Evolutionary conservation across 2,113 vertebrate species (phyloP).

Genomic region (Callaeas wilsoni): DNA sequence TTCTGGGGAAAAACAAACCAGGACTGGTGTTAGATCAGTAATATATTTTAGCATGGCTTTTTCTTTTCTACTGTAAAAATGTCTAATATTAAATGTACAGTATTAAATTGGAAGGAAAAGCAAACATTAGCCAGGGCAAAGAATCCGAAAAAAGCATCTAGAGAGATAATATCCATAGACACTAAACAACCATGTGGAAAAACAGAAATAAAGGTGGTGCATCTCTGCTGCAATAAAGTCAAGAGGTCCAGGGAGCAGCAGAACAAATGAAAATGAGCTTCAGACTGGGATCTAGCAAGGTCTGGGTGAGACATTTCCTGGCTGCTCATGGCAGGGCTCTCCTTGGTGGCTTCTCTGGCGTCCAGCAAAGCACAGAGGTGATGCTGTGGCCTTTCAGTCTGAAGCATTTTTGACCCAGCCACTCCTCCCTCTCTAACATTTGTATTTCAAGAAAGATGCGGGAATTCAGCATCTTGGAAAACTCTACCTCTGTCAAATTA

Average conservation of each 20-base stretch:
- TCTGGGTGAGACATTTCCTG: neutral
- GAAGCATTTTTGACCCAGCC: neutral
- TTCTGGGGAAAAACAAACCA: neutral
- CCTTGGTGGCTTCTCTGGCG: neutral
- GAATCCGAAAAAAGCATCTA: neutral
- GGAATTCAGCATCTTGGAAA: neutral
- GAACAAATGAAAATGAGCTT: neutral
- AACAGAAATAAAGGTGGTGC: neutral
- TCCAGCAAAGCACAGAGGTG: accelerated
- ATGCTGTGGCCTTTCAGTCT: neutral
- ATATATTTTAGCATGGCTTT: neutral
- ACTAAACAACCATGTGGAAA: neutral
- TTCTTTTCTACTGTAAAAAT: neutral
- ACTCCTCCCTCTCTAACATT: neutral
- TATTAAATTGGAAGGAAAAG: neutral
- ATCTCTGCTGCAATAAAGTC: neutral
- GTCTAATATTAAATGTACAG: neutral
- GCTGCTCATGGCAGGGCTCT: neutral
- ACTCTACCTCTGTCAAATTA: neutral
- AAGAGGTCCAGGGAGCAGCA: neutral
- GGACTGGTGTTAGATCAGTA: neutral
- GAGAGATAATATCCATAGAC: neutral
- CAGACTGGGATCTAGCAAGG: neutral
- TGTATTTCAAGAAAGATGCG: neutral
- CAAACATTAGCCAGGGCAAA: neutral